Conservation (phyloP, 2,113 vertebrate species). For the Pheucticus melanocephalus region DNA sequence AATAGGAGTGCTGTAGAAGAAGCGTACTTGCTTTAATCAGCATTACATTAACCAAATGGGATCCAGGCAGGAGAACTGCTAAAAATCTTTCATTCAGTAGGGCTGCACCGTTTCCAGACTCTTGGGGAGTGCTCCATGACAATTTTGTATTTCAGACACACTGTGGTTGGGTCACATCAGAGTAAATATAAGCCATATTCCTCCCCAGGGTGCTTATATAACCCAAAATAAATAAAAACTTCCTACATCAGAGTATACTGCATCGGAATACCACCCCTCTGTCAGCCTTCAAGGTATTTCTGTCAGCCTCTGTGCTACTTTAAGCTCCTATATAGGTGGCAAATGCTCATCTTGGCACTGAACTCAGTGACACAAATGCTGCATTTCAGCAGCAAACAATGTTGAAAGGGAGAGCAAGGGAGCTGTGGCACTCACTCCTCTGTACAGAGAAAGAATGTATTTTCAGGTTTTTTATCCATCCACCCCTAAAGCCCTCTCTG, state of each 20-base stretch:
- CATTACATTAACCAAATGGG: background rate
- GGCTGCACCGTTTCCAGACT: background rate
- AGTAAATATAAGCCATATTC: conserved; percentile 21
- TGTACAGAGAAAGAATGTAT: background rate
- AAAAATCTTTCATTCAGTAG: conserved; percentile 2
- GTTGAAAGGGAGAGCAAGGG: background rate
- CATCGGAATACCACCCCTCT: background rate
- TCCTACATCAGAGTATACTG: background rate
- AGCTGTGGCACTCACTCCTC: background rate
- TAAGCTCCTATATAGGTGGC: conserved; percentile 38
- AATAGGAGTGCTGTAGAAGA: background rate
- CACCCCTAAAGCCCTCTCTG: background rate
- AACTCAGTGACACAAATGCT: conserved; percentile 14
- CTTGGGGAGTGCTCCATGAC: background rate
- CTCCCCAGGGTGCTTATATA: conserved; percentile 5
- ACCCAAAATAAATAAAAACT: conserved; percentile 53
- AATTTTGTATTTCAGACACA: conserved; percentile 7
- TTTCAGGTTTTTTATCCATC: background rate
- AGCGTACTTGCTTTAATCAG: background rate
- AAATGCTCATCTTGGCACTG: background rate
- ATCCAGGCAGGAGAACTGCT: background rate
- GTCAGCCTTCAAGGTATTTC: conserved; percentile 47
- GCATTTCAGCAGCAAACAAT: background rate
- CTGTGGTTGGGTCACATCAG: background rate
- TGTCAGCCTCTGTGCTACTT: conserved; percentile 51